Evolutionary conservation across 2,888 invertebrate genomes (phyloP), one percentile per base, ranked within the genome.

Genomic region (Eupithecia subumbrata): DNA sequence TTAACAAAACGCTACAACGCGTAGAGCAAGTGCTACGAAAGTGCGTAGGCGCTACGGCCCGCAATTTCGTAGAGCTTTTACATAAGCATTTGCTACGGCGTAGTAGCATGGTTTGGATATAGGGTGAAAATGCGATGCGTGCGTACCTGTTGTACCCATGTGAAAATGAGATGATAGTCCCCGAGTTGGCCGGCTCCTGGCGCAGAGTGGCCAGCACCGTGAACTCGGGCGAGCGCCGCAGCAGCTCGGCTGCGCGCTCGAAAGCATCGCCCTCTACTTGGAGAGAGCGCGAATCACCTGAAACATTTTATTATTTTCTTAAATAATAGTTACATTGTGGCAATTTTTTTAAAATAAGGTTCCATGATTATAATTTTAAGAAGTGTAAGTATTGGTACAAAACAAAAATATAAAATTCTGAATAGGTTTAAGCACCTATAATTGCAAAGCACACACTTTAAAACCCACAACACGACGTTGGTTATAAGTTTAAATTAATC

Each of bases 151-250:
- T 97, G 92, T 96, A 96, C 87, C 97, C 97, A 91, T 97, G 97
- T 79, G 97, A 97, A 94, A 98, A 97, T 85, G 97, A 97, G 84
- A 98, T 95, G 85, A 98, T 97, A 83, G 97, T 97, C 88, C 98
- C 98, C 80, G 97, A 96, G 95, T 98, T 98, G 85, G 96, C 96
- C 83, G 96, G 96, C 91, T 97, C 97, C 92, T 98, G 98, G 79
- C 96, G 96, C 80, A 98, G 93, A 85, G 96, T 95, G 75, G 97
- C 97, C 83, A 97, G 96, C 87, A 98, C 95, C 78, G 98, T 97
- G 95, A 98, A 97, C 95, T 98, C 98, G 77, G 97, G 95, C 85
- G 96, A 97, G 87, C 95, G 95, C 79, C 96, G 96, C 88, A 97
- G 94, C 85, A 97, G 92, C 84, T 96, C 96, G 74, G 96, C 96